Evolutionary conservation across 1,140 invertebrate genomes (phyloP), one percentile per base, ranked within the genome.

Genomic region (Tyrophagus putrescentiae): DNA sequence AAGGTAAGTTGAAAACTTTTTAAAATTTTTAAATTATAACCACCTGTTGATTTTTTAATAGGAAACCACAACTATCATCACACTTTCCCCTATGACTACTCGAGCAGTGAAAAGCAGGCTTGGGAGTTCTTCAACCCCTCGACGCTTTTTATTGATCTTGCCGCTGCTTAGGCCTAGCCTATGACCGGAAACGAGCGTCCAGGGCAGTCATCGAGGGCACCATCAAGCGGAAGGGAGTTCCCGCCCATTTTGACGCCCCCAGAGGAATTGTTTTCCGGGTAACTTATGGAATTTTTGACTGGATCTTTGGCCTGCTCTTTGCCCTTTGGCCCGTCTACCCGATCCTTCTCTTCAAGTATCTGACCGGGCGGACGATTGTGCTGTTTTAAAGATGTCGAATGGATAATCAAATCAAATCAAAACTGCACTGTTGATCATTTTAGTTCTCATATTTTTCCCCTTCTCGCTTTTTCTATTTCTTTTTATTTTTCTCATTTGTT

Each of bases 31-130:
- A n/a, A n/a, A n/a, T n/a, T n/a, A n/a, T n/a, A n/a, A n/a, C n/a
- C n/a, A n/a, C n/a, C n/a, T n/a, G n/a, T n/a, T n/a, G n/a, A 13
- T 39, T 13, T 39, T 39, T n/a, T 39, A 39, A 13, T n/a, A 65
- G 75, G 78, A 18, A 78, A 75, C 67, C 82, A 84, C 70, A 84
- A 87, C 70, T 88, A 85, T 72, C 83, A 85, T 68, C 83, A 85
- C 71, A 78, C 79, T 1, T 85, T 84, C 72, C 83, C 83, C 1
- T 80, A 79, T 72, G 83, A 85, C 71, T 82, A 82, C 71, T 74
- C 77, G 64, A 85, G 85, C 0, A 82, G 83, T 1, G 89, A 94
- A 65, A 75, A 67, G 60, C 29, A 65, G 13, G 64, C 33, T 18
- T 87, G 84, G 73, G 76, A 76, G 16, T 71, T 57, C 33, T 60